A percentile compares a stretch with the other conserved stretches of the same genome.
Evolutionary conservation across 2,797 vertebrate species (phyloP).

Genomic region (Tokudaia tokunoshimensis): DNA sequence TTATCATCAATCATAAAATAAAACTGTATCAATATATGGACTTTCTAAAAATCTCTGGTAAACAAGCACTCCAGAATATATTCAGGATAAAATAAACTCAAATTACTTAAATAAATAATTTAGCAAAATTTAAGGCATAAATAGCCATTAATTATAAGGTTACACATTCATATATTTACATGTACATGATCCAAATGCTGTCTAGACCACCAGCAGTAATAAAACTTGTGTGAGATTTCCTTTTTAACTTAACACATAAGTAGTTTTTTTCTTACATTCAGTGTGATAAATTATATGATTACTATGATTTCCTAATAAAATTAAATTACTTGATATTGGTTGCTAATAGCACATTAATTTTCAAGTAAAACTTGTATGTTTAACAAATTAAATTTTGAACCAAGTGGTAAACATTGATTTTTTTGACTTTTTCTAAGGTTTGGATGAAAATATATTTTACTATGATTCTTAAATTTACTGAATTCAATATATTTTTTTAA

Average conservation of each 20-base stretch:
- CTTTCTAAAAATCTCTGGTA: not conserved
- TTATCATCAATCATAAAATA: not conserved
- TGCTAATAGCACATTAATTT: not conserved
- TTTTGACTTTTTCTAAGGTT: not conserved
- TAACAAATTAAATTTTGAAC: not conserved
- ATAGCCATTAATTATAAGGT: not conserved
- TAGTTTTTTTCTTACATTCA: not conserved
- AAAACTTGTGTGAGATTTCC: not conserved
- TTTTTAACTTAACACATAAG: not conserved
- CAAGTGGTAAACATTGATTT: not conserved
- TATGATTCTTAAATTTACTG: not conserved
- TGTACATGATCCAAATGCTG: not conserved
- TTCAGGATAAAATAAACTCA: not conserved
- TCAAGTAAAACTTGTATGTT: not conserved
- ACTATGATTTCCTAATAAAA: slow-evolving; percentile 33
- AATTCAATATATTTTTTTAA: not conserved
- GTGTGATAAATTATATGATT: not conserved
- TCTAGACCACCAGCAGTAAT: not conserved
- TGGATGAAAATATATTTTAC: not conserved
- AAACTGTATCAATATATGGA: not conserved
- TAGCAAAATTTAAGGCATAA: slow-evolving; percentile 9
- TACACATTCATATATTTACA: not conserved
- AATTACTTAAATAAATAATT: not conserved
- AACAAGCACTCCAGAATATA: not conserved
- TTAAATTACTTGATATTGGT: not conserved